phyloP scores from a whole-genome alignment of 1,140 invertebrate species.

The Zaprionus nigranus region DNA sequence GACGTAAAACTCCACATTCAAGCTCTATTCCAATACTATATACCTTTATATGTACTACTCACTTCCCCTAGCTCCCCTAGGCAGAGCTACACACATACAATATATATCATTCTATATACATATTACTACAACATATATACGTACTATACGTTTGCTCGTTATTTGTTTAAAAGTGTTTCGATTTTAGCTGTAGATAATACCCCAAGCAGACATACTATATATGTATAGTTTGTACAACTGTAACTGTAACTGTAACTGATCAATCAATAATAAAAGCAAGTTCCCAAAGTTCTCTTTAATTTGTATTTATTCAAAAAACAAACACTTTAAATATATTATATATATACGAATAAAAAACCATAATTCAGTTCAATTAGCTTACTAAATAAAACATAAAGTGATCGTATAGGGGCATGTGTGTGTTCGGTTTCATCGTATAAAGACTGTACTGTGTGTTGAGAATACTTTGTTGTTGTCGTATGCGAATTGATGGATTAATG shows the following conservation, averaged over 20 bases:
- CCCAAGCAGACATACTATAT: conserved; percentile 33
- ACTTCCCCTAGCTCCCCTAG: conserved; percentile 16
- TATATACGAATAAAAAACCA: conserved; percentile 48
- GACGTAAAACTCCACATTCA: conserved; percentile 14
- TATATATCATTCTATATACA: conserved; percentile 20
- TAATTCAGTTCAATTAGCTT: conserved; percentile 77
- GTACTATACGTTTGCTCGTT: conserved; percentile 63
- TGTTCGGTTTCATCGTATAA: conserved; percentile 33
- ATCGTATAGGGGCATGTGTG: conserved; percentile 35
- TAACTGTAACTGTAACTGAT: conserved; percentile 40
- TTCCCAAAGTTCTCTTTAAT: conserved; percentile 10
- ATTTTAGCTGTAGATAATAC: conserved; percentile 72
- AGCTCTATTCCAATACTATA: background rate
- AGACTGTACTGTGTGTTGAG: conserved; percentile 55
- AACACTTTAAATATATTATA: conserved; percentile 34
- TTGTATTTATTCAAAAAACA: conserved; percentile 71
- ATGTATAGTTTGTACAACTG: conserved; percentile 57
- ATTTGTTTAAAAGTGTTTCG: conserved; percentile 66
- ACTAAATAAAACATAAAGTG: conserved; percentile 57
- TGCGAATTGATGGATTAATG: conserved; percentile 39
- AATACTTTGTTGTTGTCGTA: conserved; percentile 53
- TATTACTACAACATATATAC: conserved; percentile 23
- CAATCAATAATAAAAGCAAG: conserved; percentile 62
- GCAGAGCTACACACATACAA: too few relatives aligned
- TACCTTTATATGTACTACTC: conserved; percentile 4